Evolutionary conservation across 2,797 vertebrate species (phyloP), one percentile per base, ranked within the genome.

Genomic region (Melopsittacus undulatus): DNA sequence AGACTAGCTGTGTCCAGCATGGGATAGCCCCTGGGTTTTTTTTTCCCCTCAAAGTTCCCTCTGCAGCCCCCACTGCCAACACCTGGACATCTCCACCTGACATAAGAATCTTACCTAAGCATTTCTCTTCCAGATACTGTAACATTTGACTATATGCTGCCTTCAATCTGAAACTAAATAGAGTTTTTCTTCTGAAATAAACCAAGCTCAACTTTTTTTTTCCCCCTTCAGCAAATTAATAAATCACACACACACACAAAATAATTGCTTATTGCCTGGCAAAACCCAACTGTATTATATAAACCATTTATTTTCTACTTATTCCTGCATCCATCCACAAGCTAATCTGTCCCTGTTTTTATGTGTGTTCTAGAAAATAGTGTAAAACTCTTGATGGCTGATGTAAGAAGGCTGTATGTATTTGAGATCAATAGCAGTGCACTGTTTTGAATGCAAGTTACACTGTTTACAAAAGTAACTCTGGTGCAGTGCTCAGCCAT

Each of bases 1-100:
- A 27, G 12, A 30, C 21, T 10, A 6, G 10, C 27, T 19, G 20
- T 22, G 38, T 21, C 24, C 4, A 9, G 27, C 10, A 20, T 0
- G 0, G 18, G 29, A 20, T 5, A 81, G 21, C 10, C 12, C 7
- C 10, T 12, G 20, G 1, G n/a, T n/a, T n/a, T 3, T 27, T 29
- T 32, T 32, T 32, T 45, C 27, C 22, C 15, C 13, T 49, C 16
- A 42, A 26, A 48, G 4, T 5, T 4, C 3, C 1, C 4, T 18
- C 14, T 30, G 21, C 19, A 56, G 14, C 51, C 64, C 38, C 19
- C 10, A 7, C 73, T 62, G 29, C 13, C 56, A 34, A 5, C 4
- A 20, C 11, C 51, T 51, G 48, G 19, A 18, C 29, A 32, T 19
- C 17, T 30, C 18, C 21, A 22, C 11, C 10, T 11, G 13, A 19